Percentiles rank a stretch among this genome's conserved stretches.
These are phyloP conservation scores for Heliocidaris erythrogramma DNA, from an alignment of 35 echinoderm and acorn worm genomes.

Conservation along the genomic window DNA sequence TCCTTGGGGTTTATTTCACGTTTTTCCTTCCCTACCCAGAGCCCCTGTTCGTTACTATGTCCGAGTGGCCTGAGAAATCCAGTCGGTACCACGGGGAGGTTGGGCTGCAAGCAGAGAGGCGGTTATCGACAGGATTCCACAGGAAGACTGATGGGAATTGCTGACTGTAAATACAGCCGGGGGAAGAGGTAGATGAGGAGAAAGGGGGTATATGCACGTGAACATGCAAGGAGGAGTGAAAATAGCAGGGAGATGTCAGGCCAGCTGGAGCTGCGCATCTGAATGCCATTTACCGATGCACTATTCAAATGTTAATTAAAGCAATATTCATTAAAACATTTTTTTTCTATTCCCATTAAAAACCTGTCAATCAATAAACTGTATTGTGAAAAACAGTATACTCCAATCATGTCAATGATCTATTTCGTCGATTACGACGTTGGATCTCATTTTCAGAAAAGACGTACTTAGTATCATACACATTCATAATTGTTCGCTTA, in stretches of 20 bases:
- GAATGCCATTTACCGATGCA: not conserved
- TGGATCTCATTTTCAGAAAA: too few relatives aligned
- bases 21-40: too few relatives aligned
- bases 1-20: constrained; percentile 13
- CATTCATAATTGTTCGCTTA: too few relatives aligned
- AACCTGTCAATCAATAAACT: too few relatives aligned
- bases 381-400: too few relatives aligned
- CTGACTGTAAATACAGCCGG: constrained; percentile 5
- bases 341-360: too few relatives aligned
- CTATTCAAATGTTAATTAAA: too few relatives aligned
- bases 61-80: not conserved
- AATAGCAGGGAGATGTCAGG: not conserved
- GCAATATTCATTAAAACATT: too few relatives aligned
- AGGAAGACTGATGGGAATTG: not conserved
- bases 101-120: constrained; percentile 4
- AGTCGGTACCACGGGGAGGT: constrained; percentile 37
- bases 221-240: not conserved
- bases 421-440: too few relatives aligned
- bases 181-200: not conserved
- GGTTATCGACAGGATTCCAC: not conserved
- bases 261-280: not conserved
- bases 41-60: not conserved
- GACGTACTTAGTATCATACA: too few relatives aligned
- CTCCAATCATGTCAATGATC: too few relatives aligned
- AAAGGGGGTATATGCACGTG: not conserved